phyloP scores from a whole-genome alignment of 2,888 invertebrate genomes.

The Aphrophora alni region DNA sequence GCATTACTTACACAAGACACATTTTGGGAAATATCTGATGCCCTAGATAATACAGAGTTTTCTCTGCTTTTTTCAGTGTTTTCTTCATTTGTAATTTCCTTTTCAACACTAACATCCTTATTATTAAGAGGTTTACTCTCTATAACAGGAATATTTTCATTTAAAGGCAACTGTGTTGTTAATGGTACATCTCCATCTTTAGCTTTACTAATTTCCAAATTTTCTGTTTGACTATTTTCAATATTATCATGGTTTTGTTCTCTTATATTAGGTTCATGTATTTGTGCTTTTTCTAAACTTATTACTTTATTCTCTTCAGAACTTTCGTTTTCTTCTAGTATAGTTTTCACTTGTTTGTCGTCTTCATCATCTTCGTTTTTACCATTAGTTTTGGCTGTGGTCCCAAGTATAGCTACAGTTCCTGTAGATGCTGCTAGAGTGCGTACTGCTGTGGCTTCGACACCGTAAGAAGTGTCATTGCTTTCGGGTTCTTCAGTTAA shows the following conservation, averaged over 20 bases:
- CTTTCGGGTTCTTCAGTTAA: constrained; percentile 46
- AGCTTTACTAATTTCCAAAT: not conserved
- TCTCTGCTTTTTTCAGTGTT: not conserved
- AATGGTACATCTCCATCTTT: not conserved
- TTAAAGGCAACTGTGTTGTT: not conserved
- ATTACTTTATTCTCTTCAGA: constrained; percentile 24
- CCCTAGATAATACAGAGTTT: not conserved
- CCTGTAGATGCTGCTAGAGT: constrained; percentile 51
- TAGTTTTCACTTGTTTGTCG: not conserved
- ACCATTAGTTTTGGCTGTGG: constrained; percentile 48
- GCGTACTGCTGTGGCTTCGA: constrained; percentile 51
- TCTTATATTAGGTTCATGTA: not conserved
- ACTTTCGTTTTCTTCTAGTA: constrained; percentile 28
- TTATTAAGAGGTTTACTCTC: not conserved
- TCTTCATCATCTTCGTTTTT: constrained; percentile 3
- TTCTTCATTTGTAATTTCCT: not conserved
- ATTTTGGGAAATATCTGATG: not conserved
- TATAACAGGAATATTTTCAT: not conserved
- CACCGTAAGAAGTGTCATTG: constrained; percentile 48
- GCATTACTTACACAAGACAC: not conserved
- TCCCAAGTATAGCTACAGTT: constrained; percentile 51
- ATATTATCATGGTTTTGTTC: not conserved
- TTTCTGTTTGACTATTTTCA: not conserved
- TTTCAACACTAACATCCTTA: not conserved
- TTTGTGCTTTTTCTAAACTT: not conserved